A percentile compares a stretch with the other conserved stretches of the same genome.
Evolutionary conservation across 2,113 vertebrate genomes (phyloP).

Genomic region (Ceyx margarethae): DNA sequence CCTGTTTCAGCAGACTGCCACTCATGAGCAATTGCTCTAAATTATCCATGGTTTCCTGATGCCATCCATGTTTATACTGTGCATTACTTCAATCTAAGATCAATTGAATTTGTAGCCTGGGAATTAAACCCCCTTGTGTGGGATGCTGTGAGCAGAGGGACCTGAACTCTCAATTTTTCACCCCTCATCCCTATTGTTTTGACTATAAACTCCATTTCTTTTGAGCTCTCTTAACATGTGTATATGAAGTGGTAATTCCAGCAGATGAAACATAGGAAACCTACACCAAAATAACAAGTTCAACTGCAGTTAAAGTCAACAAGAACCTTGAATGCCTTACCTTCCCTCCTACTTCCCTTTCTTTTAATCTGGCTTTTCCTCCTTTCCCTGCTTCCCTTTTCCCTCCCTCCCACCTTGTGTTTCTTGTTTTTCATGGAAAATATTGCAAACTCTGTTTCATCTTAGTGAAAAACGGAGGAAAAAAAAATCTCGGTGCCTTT

Average conservation of each 20-base stretch:
- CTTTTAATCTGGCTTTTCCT: background rate
- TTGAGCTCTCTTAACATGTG: background rate
- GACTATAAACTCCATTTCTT: background rate
- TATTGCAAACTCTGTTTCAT: background rate
- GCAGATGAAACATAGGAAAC: background rate
- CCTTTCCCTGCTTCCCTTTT: background rate
- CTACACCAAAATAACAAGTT: background rate
- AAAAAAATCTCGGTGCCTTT: background rate
- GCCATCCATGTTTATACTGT: background rate
- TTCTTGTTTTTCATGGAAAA: background rate
- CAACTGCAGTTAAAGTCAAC: background rate
- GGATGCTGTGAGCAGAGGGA: background rate
- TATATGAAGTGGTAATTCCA: background rate
- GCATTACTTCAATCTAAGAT: background rate
- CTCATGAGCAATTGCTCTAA: background rate
- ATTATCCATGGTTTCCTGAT: background rate
- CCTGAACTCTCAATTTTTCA: background rate
- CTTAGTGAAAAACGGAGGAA: background rate
- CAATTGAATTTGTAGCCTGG: background rate
- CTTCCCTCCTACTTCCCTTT: background rate
- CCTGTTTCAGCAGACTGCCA: background rate
- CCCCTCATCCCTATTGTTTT: background rate
- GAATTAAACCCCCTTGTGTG: background rate
- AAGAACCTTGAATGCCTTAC: background rate
- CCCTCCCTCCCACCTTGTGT: background rate